Evolutionary conservation across 2,888 invertebrate species (phyloP).

Genomic region (Hemaris fuciformis): DNA sequence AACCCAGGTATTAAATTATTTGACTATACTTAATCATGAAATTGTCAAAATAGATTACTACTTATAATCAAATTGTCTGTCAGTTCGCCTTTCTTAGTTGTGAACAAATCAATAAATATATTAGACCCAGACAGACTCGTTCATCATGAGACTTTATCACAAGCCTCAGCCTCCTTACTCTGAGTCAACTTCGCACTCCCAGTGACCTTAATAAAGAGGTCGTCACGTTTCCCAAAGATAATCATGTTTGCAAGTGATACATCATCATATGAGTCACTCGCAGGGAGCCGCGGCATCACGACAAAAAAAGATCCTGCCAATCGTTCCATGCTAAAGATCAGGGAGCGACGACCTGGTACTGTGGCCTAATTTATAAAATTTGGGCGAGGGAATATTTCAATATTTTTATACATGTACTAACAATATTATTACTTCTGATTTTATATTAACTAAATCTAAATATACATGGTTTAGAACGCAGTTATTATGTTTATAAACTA

Average conservation of each 20-base stretch:
- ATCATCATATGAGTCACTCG: constrained; percentile 40
- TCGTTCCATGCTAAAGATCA: constrained; percentile 73
- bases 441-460: too few relatives aligned
- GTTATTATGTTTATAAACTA: too few relatives aligned
- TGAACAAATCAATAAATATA: too few relatives aligned
- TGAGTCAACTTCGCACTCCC: background rate
- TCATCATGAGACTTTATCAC: background rate
- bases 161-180: background rate
- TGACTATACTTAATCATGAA: too few relatives aligned
- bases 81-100: background rate
- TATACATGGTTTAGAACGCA: too few relatives aligned
- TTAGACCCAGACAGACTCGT: too few relatives aligned
- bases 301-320: constrained; percentile 70
- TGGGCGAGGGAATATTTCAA: constrained; percentile 27
- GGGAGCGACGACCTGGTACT: constrained; percentile 68
- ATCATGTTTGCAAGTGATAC: constrained; percentile 33
- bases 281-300: constrained; percentile 40
- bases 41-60: too few relatives aligned
- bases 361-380: constrained; percentile 31
- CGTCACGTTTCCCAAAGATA: constrained; percentile 30
- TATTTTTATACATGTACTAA: too few relatives aligned
- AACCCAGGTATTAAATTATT: too few relatives aligned
- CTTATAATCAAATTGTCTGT: background rate
- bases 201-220: constrained; percentile 13
- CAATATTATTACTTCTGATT: too few relatives aligned